Evolutionary conservation across 30 jellyfish, hydroid and myxozoan genomes (phyloP).

Genomic region (Sanderia malayensis): DNA sequence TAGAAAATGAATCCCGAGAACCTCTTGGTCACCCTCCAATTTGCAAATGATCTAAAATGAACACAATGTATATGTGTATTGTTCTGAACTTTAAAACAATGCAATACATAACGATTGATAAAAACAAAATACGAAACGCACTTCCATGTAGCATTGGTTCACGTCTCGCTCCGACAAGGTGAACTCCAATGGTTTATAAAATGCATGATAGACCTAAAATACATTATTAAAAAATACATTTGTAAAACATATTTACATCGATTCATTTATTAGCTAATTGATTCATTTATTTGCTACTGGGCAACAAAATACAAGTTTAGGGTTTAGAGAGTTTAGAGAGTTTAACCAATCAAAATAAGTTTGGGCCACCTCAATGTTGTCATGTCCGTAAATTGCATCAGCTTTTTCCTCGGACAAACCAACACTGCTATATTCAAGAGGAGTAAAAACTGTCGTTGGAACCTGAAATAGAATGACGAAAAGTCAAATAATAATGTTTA

Average conservation of each 20-base stretch:
- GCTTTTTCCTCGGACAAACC: conserved; percentile 79
- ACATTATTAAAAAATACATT: too few species aligned
- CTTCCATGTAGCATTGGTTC: conserved; percentile 73
- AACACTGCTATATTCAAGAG: conserved; percentile 67
- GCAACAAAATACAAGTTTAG: conserved; percentile 1
- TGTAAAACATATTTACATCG: too few species aligned
- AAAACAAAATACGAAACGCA: too few species aligned
- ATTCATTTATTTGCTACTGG: neutral
- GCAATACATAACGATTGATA: too few species aligned
- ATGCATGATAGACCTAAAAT: conserved; percentile 69
- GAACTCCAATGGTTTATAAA: conserved; percentile 68
- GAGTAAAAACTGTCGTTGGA: conserved; percentile 76
- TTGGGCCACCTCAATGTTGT: conserved; percentile 69
- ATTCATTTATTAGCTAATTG: too few species aligned
- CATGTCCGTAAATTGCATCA: conserved; percentile 56
- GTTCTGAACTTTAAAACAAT: too few species aligned
- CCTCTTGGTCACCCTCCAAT: conserved; percentile 43
- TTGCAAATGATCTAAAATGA: conserved; percentile 52
- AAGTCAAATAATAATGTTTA: too few species aligned
- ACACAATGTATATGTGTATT: too few species aligned
- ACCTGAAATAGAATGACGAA: too few species aligned
- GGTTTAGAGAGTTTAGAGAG: too few species aligned
- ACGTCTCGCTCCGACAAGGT: conserved; percentile 50
- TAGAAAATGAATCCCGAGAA: conserved; percentile 69
- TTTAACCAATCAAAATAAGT: too few species aligned